These are phyloP conservation scores for Cynopterus brachyotis DNA, from an alignment of 2,113 vertebrate species.

Conservation along the genomic window DNA sequence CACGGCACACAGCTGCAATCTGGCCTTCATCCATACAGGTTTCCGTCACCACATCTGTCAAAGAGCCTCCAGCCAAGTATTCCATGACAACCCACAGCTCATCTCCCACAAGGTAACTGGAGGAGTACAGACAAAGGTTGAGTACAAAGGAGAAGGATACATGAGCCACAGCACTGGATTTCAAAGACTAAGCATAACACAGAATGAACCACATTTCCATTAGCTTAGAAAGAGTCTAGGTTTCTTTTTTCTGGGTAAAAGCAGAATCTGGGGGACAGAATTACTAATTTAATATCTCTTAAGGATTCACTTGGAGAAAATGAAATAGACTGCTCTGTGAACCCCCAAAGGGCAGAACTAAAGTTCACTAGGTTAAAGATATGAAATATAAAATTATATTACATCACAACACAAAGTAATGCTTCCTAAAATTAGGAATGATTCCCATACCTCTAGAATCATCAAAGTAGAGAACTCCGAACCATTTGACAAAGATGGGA, in stretches of 20 bases:
- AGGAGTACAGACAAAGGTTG: background rate
- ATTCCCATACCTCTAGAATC: background rate
- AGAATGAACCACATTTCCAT: background rate
- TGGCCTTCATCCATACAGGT: conserved; percentile 99
- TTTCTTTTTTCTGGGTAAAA: background rate
- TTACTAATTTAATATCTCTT: background rate
- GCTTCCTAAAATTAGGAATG: conserved; percentile 19
- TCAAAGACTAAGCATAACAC: background rate
- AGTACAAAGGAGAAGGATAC: background rate
- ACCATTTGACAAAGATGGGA: background rate
- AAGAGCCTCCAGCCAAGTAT: conserved; percentile 96
- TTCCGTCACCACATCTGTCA: conserved; percentile 97
- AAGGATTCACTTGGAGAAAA: background rate
- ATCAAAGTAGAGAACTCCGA: background rate
- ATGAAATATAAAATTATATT: background rate
- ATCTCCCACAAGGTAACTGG: conserved; percentile 97
- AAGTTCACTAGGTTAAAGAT: conserved; percentile 23
- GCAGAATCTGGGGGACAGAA: background rate
- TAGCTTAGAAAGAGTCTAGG: background rate
- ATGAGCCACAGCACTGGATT: background rate
- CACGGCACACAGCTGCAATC: conserved; percentile 96
- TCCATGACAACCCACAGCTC: conserved; percentile 99
- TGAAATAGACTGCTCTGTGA: background rate
- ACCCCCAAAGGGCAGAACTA: background rate
- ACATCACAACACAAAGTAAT: conserved; percentile 26